Percentiles rank a stretch among this genome's conserved stretches.
These are phyloP conservation scores for Hydrophis major DNA, from an alignment of 2,797 vertebrate genomes.

Conservation along the genomic window DNA sequence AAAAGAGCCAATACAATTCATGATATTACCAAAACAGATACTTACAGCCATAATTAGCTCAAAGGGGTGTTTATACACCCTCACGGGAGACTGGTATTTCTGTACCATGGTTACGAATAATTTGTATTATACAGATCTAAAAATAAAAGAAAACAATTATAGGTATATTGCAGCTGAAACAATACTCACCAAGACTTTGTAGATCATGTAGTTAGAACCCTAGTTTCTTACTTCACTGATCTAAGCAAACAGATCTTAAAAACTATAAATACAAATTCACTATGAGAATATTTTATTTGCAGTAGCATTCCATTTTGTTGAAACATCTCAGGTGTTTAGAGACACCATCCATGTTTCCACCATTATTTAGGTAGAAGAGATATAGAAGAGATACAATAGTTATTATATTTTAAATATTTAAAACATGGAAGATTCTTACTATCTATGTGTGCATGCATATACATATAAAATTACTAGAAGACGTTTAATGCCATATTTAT, in stretches of 20 bases:
- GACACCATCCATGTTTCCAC: neutral
- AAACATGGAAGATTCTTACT: neutral
- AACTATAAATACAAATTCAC: neutral
- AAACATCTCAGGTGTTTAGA: neutral
- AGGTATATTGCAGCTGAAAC: slow-evolving; percentile 33
- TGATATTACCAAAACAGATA: slow-evolving; percentile 54
- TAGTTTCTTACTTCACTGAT: neutral
- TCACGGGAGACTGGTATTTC: slow-evolving; percentile 92
- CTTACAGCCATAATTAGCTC: slow-evolving; percentile 95
- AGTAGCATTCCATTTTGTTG: neutral
- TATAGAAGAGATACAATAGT: neutral
- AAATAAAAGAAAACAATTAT: slow-evolving; percentile 46
- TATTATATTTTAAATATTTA: slow-evolving; percentile 20
- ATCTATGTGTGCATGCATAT: neutral
- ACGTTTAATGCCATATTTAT: neutral
- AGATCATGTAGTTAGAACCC: neutral
- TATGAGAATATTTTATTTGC: neutral
- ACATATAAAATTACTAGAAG: neutral
- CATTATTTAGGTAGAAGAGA: neutral
- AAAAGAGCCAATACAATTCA: neutral
- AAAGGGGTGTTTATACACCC: slow-evolving; percentile 93
- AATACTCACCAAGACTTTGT: neutral
- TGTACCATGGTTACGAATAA: slow-evolving; percentile 84
- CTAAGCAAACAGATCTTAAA: neutral
- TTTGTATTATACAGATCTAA: slow-evolving; percentile 62